Base-by-base conservation (phyloP, 1,140 invertebrate genomes). In the Kradibia gibbosae region DNA sequence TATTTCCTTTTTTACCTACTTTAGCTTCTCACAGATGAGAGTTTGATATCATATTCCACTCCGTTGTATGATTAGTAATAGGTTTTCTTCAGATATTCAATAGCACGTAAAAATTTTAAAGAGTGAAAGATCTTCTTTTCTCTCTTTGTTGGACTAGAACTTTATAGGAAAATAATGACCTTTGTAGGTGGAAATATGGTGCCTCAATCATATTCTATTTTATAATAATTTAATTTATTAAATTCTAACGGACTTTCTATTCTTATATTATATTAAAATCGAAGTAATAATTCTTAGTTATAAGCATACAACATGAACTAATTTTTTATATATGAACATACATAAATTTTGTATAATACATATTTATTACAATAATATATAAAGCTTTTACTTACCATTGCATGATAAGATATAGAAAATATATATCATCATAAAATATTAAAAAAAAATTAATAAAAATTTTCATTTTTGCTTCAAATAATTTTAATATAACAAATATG, bases 11-110 rank as follows among this genome's bases (percentile, higher is more conserved):
- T 28, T 25, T 62, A 1, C 20, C n/a, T 13, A 20, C 10, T 62
- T 31, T 3, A 3, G 67, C 4, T 71, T 11, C 34, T 11, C 22
- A 36, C 34, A 71, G 50, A 20, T 11, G 42, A 20, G 22, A 34
- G 15, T n/a, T 78, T 83, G 48, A 82, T 87, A 84, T 85, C 83
- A 86, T 86, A 86, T 87, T 87, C 86, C 86, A 81, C 73, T 45
- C 65, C 81, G 76, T 85, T 80, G 84, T 81, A 71, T 82, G 81
- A 10, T 82, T 74, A 83, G 83, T 87, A 87, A 87, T 86, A 86
- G 84, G 86, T 86, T 86, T 78, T 83, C 67, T 78, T 81, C 48
- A 48, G 78, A 78, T 82, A 55, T 55, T 55, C 28, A 55, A 5
- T 7, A 25, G 11, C 10, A 60, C 57, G 7, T 8, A 60, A 3